A percentile compares a stretch with the other conserved stretches of the same genome.
These are phyloP conservation scores for Pemphredon lugubris DNA, from an alignment of 2,888 invertebrate species.

Conservation along the genomic window DNA sequence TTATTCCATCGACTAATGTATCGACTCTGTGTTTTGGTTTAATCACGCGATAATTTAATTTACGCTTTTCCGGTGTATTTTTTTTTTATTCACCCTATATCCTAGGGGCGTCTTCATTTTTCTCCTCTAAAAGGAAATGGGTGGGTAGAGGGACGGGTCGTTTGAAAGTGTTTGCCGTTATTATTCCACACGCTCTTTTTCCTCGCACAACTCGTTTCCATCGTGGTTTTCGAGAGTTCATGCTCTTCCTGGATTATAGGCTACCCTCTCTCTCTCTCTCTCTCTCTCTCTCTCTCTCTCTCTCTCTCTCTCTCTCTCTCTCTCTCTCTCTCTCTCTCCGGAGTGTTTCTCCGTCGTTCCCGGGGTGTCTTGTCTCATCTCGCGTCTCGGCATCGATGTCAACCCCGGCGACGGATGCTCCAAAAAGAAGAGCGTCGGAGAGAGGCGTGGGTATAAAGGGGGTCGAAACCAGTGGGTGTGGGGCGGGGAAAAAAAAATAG, in stretches of 20 bases:
- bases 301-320: background rate
- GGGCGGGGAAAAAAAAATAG: background rate
- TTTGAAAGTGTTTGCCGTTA: no score
- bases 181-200: no score
- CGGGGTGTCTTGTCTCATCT: constrained; percentile 36
- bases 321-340: background rate
- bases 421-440: constrained; percentile 28
- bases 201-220: no score
- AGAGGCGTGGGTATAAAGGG: background rate
- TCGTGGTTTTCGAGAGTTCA: background rate
- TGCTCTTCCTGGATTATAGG: constrained; percentile 35
- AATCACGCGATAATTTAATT: no score
- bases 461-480: constrained; percentile 18
- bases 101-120: no score
- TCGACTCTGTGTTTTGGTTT: no score
- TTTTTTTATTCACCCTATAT: no score
- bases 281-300: constrained; percentile 9
- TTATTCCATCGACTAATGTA: no score
- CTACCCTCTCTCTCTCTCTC: background rate
- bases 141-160: no score
- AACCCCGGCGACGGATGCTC: constrained; percentile 18
- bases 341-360: constrained; percentile 36
- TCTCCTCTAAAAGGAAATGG: no score
- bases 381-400: constrained; percentile 44
- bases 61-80: no score